phyloP scores from a whole-genome alignment of 2,113 vertebrate genomes.

The Pholis gunnellus region DNA sequence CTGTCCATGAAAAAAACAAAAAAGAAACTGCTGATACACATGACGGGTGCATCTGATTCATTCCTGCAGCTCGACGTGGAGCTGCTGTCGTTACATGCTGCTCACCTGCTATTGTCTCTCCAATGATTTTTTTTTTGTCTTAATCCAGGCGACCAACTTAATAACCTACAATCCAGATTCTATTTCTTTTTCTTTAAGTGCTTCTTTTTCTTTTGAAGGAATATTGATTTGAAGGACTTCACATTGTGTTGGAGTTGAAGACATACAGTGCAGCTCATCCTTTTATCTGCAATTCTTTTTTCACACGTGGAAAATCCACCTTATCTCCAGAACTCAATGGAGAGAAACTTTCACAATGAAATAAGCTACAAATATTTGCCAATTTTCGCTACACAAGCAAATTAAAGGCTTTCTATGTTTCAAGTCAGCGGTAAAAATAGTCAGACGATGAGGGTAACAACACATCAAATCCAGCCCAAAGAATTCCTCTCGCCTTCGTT shows the following conservation, averaged over 20 bases:
- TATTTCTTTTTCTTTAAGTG: neutral
- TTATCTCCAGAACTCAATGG: neutral
- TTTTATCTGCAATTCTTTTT: neutral
- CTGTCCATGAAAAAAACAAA: slow-evolving; percentile 44
- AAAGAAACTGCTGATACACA: slow-evolving; percentile 41
- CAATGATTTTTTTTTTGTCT: slow-evolving; percentile 3
- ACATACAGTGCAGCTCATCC: too few relatives aligned
- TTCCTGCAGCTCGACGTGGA: neutral
- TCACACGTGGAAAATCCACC: neutral
- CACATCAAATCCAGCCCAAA: neutral
- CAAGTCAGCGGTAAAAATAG: neutral
- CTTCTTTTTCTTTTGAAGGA: neutral
- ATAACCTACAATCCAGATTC: neutral
- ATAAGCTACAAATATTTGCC: neutral
- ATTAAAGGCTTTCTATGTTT: neutral
- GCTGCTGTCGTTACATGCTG: slow-evolving; percentile 7
- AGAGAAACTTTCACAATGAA: neutral
- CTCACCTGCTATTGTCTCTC: slow-evolving; percentile 25
- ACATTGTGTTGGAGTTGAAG: neutral
- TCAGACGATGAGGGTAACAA: neutral
- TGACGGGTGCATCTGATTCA: slow-evolving; percentile 43
- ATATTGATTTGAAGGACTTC: slow-evolving; percentile 35
- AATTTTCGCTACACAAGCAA: too few relatives aligned
- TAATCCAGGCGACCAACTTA: neutral
- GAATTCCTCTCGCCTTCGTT: neutral